These are phyloP conservation scores for Ochropleura plecta DNA, from an alignment of 2,888 invertebrate species.

Conservation along the genomic window DNA sequence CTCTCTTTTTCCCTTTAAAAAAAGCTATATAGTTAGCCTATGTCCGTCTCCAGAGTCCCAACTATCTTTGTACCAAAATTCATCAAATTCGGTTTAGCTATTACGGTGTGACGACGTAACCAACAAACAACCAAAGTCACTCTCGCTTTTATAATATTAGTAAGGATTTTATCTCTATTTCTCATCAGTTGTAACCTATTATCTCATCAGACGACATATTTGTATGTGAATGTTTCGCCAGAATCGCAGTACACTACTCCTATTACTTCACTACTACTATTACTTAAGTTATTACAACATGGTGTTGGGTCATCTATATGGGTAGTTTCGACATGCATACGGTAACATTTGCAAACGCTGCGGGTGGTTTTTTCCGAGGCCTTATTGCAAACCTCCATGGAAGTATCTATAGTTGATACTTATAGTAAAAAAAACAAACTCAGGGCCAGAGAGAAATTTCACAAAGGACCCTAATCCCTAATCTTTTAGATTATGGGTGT, in stretches of 20 bases:
- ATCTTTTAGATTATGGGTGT: no score
- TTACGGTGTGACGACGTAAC: no score
- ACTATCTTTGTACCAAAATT: no score
- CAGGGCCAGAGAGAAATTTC: no score
- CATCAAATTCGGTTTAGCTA: no score
- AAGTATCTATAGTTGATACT: neutral
- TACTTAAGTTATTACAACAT: neutral
- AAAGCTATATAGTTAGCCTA: no score
- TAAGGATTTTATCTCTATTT: neutral
- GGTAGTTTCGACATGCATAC: conserved; percentile 16
- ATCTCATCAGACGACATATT: neutral
- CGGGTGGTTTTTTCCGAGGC: neutral
- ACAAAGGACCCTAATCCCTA: no score
- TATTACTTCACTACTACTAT: neutral
- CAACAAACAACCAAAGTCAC: no score
- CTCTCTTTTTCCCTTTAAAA: no score
- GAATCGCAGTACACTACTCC: neutral
- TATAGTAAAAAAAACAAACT: no score
- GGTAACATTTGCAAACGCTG: conserved; percentile 1
- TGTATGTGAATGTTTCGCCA: conserved; percentile 1
- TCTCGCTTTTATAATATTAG: no score
- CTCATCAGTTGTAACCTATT: neutral
- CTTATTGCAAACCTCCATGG: neutral
- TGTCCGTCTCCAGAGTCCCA: no score
- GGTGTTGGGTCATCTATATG: conserved; percentile 12